Percentiles rank a stretch among this genome's conserved stretches.
These are phyloP conservation scores for Halcyon malimbica DNA, from an alignment of 2,113 vertebrate genomes.

Conservation along the genomic window DNA sequence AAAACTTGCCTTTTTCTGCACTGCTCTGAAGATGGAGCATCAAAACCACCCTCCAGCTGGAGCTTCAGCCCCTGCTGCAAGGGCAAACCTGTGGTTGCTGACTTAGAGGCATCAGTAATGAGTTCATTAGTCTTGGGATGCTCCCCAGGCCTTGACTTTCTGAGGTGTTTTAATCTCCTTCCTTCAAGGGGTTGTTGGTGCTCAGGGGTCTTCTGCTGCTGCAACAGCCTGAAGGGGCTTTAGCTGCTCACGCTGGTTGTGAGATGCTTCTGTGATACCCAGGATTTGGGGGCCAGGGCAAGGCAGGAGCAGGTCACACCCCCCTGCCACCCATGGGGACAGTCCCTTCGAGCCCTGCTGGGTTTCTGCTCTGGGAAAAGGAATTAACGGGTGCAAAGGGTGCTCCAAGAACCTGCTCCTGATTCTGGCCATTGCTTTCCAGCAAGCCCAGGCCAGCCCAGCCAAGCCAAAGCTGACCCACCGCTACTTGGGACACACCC, in stretches of 20 bases:
- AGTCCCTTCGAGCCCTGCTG: neutral
- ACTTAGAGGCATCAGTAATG: neutral
- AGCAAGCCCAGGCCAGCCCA: fast-evolving
- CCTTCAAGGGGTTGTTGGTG: neutral
- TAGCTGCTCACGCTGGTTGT: neutral
- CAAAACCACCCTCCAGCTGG: neutral
- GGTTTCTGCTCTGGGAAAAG: neutral
- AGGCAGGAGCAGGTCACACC: neutral
- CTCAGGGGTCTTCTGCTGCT: neutral
- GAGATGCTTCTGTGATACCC: neutral
- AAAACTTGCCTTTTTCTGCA: neutral
- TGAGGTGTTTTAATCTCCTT: neutral
- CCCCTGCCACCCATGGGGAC: neutral
- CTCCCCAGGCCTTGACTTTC: neutral
- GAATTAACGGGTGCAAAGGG: neutral
- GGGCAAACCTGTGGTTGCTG: neutral
- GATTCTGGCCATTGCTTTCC: neutral
- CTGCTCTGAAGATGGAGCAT: neutral
- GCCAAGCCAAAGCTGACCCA: neutral
- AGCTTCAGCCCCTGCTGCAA: neutral
- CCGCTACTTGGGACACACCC: neutral
- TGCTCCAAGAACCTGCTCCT: neutral
- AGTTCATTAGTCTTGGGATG: neutral
- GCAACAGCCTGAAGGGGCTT: neutral
- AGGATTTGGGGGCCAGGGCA: neutral